These are phyloP conservation scores for Paguma larvata DNA, from an alignment of 2,797 vertebrate genomes.

Conservation along the genomic window DNA sequence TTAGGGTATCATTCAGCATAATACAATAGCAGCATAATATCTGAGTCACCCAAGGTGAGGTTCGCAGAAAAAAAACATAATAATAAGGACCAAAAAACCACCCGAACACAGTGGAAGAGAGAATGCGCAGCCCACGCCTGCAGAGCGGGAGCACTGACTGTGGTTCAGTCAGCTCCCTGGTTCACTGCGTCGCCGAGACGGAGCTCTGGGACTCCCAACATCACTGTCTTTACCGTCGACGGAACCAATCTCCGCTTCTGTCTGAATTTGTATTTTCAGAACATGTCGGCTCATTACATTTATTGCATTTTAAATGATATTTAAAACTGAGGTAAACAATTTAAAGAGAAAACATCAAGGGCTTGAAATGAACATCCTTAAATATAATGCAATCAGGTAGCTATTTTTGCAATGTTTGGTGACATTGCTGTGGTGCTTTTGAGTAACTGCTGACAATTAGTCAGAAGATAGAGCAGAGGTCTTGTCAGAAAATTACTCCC, in stretches of 20 bases:
- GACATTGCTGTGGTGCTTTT: conserved; percentile 87
- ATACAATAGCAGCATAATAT: background rate
- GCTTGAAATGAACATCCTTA: conserved; percentile 57
- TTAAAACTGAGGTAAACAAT: conserved; percentile 68
- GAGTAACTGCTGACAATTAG: conserved; percentile 90
- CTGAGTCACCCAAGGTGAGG: background rate
- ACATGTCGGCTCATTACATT: background rate
- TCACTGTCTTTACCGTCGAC: background rate
- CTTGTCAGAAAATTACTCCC: conserved; percentile 90
- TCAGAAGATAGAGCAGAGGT: conserved; percentile 91
- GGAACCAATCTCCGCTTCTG: background rate
- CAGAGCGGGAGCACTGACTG: fast-evolving
- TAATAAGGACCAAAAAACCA: background rate
- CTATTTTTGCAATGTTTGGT: conserved; percentile 77
- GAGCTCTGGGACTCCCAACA: background rate
- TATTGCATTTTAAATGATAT: conserved; percentile 58
- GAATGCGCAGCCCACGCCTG: fast-evolving
- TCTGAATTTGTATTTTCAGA: conserved; percentile 49
- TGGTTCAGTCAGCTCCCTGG: fast-evolving
- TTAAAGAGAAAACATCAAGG: conserved; percentile 69
- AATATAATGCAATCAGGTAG: conserved; percentile 74
- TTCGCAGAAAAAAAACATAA: background rate
- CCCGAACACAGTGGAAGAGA: background rate
- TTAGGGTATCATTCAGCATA: background rate
- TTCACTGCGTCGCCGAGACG: fast-evolving